Base-by-base conservation (phyloP, 2,888 invertebrate species). In the Troglohyphantes excavatus region DNA sequence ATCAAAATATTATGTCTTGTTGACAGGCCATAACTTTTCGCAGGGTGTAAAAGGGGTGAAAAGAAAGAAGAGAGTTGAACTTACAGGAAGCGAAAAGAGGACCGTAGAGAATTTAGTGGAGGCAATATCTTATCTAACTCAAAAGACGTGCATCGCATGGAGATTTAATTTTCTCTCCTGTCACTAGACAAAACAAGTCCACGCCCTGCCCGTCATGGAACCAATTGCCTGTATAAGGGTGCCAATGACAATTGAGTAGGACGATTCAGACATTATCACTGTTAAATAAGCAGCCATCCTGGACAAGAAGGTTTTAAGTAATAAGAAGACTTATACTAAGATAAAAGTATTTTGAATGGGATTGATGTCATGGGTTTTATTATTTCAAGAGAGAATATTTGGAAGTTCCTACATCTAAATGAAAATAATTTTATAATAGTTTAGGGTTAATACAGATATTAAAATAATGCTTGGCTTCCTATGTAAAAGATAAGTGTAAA, bases 71-170 rank as follows among this genome's bases (percentile, higher is more conserved):
- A 27, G 19, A 13, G n/a, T 7, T 9, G 13, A 23, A n/a, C 23
- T 13, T 2, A 19, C 75, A 83, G 84, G 78, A 86, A 78, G 70
- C 43, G 43, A 68, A 39, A 61, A 78, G 67, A 67, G 70, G 3
- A 13, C 39, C 39, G 39, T 68, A 75, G 67, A 78, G 39, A 61
- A 63, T 65, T 83, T 39, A 39, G 39, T 7, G 19, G 13, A 53
- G 13, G 63, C 76, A 63, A 86, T 70, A 67, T 78, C 86, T 86
- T 86, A 86, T 86, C 86, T 78, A 17, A n/a, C 17, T 19, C n/a
- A 11, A 33, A 53, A 39, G 27, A 86, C 86, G 86, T 86, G 86
- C 76, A 76, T 23, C 26, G 85, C 53, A 39, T 85, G 53, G 53
- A 29, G 68, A 82, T 72, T 82, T 19, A 26, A 39, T 59, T 29